Evolutionary conservation across 2,797 vertebrate species (phyloP).

Genomic region (Pseudochromis fuscus): DNA sequence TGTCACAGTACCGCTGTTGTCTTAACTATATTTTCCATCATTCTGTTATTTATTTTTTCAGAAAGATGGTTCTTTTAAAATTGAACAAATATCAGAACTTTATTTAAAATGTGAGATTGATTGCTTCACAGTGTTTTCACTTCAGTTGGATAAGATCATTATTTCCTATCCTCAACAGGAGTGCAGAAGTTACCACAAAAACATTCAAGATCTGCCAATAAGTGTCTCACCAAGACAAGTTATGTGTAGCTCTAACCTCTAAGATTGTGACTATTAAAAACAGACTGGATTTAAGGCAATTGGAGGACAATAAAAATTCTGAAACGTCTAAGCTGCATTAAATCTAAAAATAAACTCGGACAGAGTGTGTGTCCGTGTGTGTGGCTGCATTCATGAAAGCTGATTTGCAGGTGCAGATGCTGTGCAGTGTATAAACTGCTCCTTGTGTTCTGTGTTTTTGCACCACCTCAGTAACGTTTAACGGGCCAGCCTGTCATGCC

Average conservation of each 20-base stretch:
- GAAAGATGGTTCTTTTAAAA: no score
- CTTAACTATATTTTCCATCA: no score
- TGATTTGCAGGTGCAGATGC: slow-evolving; percentile 29
- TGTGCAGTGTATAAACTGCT: slow-evolving; percentile 25
- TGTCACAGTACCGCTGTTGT: no score
- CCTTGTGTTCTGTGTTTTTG: slow-evolving; percentile 49
- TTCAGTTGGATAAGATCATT: slow-evolving; percentile 6
- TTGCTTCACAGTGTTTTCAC: slow-evolving; percentile 15
- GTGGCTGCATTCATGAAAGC: slow-evolving; percentile 4
- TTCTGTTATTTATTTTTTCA: no score
- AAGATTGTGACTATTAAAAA: slow-evolving; percentile 11
- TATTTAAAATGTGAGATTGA: background rate
- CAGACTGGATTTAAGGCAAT: slow-evolving; percentile 6
- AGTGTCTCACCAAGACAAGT: slow-evolving; percentile 39
- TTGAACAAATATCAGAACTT: background rate
- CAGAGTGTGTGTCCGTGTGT: slow-evolving; percentile 6
- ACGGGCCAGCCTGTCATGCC: slow-evolving; percentile 18
- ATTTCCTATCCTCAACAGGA: slow-evolving; percentile 1
- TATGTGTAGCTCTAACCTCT: slow-evolving; percentile 25
- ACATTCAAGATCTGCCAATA: slow-evolving; percentile 25
- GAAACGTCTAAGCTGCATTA: background rate
- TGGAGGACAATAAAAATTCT: background rate
- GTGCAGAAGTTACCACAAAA: slow-evolving; percentile 17
- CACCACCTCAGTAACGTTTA: slow-evolving; percentile 25
- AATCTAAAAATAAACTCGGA: slow-evolving; percentile 20